Conservation (phyloP, 2,797 vertebrate species). For the Neosilurus mollespiculum region DNA sequence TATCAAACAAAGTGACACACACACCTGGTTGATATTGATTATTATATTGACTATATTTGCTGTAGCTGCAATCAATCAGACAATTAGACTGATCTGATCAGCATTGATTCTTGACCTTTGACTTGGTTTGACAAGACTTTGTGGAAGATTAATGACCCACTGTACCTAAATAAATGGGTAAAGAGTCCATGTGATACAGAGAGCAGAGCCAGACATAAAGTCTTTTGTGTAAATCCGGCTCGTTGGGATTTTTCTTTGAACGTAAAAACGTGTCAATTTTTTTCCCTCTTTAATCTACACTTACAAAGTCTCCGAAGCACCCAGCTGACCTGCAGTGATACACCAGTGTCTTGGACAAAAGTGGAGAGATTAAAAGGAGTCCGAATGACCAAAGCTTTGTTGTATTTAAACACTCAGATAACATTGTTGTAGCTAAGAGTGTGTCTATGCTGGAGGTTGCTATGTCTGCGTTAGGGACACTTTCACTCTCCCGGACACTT, state of each 20-base stretch:
- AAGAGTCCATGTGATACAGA: not conserved
- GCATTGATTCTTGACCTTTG: constrained; percentile 30
- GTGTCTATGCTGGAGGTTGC: constrained; percentile 10
- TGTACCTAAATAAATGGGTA: not conserved
- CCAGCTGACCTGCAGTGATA: constrained; percentile 9
- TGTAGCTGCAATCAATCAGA: not conserved
- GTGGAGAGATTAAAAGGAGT: not conserved
- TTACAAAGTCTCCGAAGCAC: constrained; percentile 11
- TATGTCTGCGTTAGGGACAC: not conserved
- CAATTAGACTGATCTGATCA: constrained; percentile 24
- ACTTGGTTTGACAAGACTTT: constrained; percentile 4
- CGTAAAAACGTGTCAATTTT: not conserved
- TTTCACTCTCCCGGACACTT: not conserved
- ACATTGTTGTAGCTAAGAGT: not conserved
- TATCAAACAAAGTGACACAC: not conserved
- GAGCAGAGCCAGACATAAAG: not conserved
- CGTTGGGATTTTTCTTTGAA: not conserved
- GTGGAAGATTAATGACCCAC: constrained; percentile 32
- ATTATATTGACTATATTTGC: not conserved
- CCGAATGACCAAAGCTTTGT: not conserved
- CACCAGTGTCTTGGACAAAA: constrained; percentile 9
- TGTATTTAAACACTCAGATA: constrained; percentile 21
- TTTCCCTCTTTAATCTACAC: not conserved
- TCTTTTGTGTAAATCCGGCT: constrained; percentile 17
- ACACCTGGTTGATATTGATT: constrained; percentile 14